These are phyloP conservation scores for Brachionus plicatilis DNA, from an alignment of 1,140 invertebrate species.

Conservation along the genomic window DNA sequence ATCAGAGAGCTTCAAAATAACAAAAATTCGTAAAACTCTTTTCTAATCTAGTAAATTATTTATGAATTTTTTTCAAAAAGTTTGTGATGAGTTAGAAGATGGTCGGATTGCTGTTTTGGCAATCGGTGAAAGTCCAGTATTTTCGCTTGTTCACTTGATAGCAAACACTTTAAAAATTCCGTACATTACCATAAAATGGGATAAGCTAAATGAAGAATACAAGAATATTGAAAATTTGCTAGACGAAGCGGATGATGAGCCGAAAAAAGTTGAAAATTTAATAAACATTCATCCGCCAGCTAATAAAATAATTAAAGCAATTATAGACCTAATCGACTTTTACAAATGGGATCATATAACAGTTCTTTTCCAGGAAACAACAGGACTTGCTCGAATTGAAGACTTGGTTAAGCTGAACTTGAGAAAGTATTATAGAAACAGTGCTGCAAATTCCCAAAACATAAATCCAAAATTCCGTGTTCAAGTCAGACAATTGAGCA, in stretches of 20 bases:
- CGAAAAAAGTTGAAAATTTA: neutral
- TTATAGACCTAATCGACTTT: constrained; percentile 17
- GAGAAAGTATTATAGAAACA: neutral
- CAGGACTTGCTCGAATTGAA: constrained; percentile 8
- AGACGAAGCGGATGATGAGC: neutral
- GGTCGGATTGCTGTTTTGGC: constrained; percentile 3
- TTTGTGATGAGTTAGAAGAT: constrained; percentile 30
- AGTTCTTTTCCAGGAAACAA: constrained; percentile 7
- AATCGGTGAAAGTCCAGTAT: neutral
- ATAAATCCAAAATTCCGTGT: neutral
- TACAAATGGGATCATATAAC: constrained; percentile 39
- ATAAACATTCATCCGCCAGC: constrained; percentile 37
- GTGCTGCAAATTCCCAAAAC: neutral
- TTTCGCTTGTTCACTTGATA: neutral
- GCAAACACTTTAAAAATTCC: neutral
- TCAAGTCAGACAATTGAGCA: constrained; percentile 33
- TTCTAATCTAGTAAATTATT: neutral
- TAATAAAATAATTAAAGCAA: neutral
- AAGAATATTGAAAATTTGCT: neutral
- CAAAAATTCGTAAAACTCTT: neutral
- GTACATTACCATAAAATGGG: constrained; percentile 10
- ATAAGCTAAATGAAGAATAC: constrained; percentile 22
- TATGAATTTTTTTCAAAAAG: neutral
- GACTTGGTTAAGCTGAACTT: neutral
- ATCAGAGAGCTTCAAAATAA: constrained; percentile 8